Evolutionary conservation across 2,113 vertebrate genomes (phyloP).

Genomic region (Aptenodytes forsteri): DNA sequence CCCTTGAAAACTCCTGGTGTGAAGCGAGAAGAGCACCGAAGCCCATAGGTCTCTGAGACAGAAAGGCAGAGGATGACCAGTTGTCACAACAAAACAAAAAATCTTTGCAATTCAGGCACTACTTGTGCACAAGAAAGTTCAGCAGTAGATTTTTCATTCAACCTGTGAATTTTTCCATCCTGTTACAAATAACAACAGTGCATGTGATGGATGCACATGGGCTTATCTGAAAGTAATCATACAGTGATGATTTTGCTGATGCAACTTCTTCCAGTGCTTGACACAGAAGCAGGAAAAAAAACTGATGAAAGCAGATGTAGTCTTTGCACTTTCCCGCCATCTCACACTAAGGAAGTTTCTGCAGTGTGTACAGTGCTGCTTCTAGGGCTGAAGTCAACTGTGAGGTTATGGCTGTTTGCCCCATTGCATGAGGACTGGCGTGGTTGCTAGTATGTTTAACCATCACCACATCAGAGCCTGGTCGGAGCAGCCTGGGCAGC

Average conservation of each 20-base stretch:
- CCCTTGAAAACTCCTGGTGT: background rate
- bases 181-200: background rate
- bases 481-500: background rate
- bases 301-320: background rate
- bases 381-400: background rate
- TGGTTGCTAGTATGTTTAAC: background rate
- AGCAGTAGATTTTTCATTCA: background rate
- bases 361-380: background rate
- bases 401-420: background rate
- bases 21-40: background rate
- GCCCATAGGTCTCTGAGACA: background rate
- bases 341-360: background rate
- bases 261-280: background rate
- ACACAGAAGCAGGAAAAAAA: background rate
- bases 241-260: background rate
- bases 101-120: background rate
- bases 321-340: background rate
- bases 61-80: background rate
- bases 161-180: background rate
- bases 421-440: rapidly evolving
- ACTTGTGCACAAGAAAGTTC: background rate
- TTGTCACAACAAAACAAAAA: background rate
- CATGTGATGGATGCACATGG: background rate
- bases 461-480: rapidly evolving
- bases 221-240: background rate